Evolutionary conservation across 2,113 vertebrate genomes (phyloP).

Genomic region (Motacilla tschutschensis): DNA sequence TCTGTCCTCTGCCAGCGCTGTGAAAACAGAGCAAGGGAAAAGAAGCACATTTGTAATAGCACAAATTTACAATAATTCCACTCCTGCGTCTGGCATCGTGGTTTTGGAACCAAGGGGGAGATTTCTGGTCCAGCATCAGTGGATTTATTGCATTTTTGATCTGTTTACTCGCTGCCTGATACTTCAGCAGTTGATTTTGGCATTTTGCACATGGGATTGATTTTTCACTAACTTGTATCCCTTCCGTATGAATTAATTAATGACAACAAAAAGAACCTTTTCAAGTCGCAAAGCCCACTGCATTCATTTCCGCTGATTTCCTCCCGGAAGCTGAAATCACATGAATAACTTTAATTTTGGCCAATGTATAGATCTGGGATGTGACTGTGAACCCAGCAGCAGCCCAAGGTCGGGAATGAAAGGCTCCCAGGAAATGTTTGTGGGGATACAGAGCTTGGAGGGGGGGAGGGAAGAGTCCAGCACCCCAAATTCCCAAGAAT

Average conservation of each 20-base stretch:
- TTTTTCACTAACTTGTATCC: slow-evolving; percentile 24
- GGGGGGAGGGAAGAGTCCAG: neutral
- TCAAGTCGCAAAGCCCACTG: slow-evolving; percentile 28
- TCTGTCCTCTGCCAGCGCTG: slow-evolving; percentile 50
- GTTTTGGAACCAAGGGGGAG: slow-evolving; percentile 36
- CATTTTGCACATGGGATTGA: slow-evolving; percentile 49
- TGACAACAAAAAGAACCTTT: neutral
- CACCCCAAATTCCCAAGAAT: neutral
- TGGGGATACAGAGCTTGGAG: neutral
- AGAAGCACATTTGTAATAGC: slow-evolving; percentile 82
- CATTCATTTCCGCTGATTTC: slow-evolving; percentile 35
- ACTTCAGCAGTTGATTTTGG: slow-evolving; percentile 52
- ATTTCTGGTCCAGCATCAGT: slow-evolving; percentile 46
- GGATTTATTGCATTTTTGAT: slow-evolving; percentile 51
- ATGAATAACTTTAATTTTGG: neutral
- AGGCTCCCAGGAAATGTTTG: neutral
- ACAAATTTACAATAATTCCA: slow-evolving; percentile 72
- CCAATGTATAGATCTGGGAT: neutral
- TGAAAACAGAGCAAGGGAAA: slow-evolving; percentile 62
- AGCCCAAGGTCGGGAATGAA: slow-evolving; percentile 37
- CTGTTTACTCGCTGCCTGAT: slow-evolving; percentile 60
- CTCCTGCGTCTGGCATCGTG: slow-evolving; percentile 49
- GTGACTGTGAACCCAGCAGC: neutral
- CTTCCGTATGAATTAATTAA: slow-evolving; percentile 18
- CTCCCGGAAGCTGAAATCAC: slow-evolving; percentile 22